Base-by-base conservation (phyloP, 2,797 vertebrate genomes). In the Anabacerthia variegaticeps region DNA sequence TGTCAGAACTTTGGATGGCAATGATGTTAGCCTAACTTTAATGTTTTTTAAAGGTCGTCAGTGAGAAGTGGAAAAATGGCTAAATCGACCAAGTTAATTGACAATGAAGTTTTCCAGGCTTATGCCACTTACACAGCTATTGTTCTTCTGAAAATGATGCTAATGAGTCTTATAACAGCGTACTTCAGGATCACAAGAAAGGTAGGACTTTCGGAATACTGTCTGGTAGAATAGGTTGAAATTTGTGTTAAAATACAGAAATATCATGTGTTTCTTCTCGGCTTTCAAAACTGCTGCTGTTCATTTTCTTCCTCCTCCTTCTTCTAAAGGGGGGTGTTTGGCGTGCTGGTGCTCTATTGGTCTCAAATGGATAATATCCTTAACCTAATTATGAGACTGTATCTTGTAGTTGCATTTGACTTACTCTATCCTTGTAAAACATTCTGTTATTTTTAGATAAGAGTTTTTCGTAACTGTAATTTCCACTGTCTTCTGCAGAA, bases 121-220 rank as follows among this genome's bases (percentile, higher is more conserved):
- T 99, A 97, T 28, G 95, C 97, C 18, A 98, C 98, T 20, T 98
- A 99, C 9, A 4, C 98, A 19, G 92, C 97, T 4, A 97, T 99
- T 59, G 62, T 98, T 73, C 94, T 98, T 68, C 63, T 98, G 5
- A 99, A 99, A 97, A 99, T 99, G 98, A 98, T 99, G 98, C 28
- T 98, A 5, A 98, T 99, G 98, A 97, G 98, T 23, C 6, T 55
- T 20, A 0, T 97, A 24, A 99, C 99, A 3, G 88, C 54, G 0
- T 98, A 98, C 95, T 98, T 96, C 88, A 98, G 98, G 93, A 0
- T 98, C 0, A 98, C 97, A 6, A 98, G 95, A 88, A 98, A 98
- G 98, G 99, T 99, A 96, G 96, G 96, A 37, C 54, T 30, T 27
- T 26, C 13, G 48, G 62, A 75, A 62, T 90, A 8, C 26, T 67